A percentile compares a stretch with the other conserved stretches of the same genome.
phyloP scores from a whole-genome alignment of 2,797 vertebrate species.

The Myiothlypis coronata region DNA sequence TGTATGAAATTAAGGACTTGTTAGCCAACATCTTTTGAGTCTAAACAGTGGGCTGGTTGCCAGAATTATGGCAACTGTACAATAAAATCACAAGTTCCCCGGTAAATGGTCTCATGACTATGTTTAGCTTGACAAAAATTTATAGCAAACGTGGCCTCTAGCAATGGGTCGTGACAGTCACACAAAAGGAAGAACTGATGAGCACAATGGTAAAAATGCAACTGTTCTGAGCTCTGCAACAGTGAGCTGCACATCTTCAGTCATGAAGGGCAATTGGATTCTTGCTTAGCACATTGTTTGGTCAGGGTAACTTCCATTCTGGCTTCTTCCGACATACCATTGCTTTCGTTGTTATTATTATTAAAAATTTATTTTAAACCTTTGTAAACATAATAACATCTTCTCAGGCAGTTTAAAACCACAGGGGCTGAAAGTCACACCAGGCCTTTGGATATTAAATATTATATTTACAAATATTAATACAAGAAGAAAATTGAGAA shows the following conservation, averaged over 20 bases:
- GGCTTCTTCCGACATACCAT: background rate
- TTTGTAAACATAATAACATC: background rate
- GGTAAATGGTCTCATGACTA: background rate
- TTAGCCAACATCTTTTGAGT: background rate
- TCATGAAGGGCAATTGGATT: background rate
- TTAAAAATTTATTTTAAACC: background rate
- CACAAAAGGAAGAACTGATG: background rate
- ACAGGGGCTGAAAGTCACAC: background rate
- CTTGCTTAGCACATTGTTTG: background rate
- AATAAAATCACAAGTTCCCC: background rate
- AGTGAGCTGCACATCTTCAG: background rate
- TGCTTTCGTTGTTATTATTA: background rate
- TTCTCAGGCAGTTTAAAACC: background rate
- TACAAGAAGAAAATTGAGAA: background rate
- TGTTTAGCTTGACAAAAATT: background rate
- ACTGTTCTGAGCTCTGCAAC: background rate
- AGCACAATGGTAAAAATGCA: background rate
- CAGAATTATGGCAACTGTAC: background rate
- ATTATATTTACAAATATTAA: background rate
- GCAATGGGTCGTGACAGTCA: rapidly evolving
- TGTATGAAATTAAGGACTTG: background rate
- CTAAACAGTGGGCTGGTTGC: background rate
- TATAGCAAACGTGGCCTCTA: too few species aligned
- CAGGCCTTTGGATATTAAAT: background rate
- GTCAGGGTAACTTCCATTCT: background rate